Conservation (phyloP, 2,113 vertebrate species). For the Oxyura jamaicensis region DNA sequence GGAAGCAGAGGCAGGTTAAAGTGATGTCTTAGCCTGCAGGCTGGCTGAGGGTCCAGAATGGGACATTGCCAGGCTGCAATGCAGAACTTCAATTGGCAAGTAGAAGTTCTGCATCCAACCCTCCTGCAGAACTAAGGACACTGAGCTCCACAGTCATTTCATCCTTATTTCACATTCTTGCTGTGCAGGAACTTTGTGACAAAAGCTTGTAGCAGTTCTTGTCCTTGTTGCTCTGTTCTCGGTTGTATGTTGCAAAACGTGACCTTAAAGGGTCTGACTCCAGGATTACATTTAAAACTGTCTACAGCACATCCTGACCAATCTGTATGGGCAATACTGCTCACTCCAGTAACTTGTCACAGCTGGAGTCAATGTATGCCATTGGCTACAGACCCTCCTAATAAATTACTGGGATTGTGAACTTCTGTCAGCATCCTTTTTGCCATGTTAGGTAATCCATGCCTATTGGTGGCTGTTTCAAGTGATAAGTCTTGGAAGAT, state of each 20-base stretch:
- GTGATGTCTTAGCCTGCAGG: fast-evolving
- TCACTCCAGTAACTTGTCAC: not conserved
- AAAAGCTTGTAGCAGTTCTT: not conserved
- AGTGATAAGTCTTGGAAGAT: not conserved
- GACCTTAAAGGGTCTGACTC: not conserved
- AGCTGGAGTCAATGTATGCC: not conserved
- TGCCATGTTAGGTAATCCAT: not conserved
- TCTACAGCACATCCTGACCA: not conserved
- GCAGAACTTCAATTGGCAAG: not conserved
- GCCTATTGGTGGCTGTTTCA: not conserved
- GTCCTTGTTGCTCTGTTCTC: not conserved
- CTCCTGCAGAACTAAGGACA: not conserved
- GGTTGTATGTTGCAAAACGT: not conserved
- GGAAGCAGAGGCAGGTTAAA: not conserved
- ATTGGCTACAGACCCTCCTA: not conserved
- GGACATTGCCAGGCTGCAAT: not conserved
- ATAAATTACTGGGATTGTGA: not conserved
- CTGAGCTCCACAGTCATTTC: not conserved
- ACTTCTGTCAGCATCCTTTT: not conserved
- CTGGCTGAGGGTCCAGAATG: fast-evolving
- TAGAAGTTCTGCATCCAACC: not conserved
- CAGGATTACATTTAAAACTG: not conserved
- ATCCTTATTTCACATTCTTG: not conserved
- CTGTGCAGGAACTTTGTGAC: fast-evolving
- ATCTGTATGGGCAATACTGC: not conserved